Base-by-base conservation (phyloP, 2,113 vertebrate species). In the Microcebus griseorufus region DNA sequence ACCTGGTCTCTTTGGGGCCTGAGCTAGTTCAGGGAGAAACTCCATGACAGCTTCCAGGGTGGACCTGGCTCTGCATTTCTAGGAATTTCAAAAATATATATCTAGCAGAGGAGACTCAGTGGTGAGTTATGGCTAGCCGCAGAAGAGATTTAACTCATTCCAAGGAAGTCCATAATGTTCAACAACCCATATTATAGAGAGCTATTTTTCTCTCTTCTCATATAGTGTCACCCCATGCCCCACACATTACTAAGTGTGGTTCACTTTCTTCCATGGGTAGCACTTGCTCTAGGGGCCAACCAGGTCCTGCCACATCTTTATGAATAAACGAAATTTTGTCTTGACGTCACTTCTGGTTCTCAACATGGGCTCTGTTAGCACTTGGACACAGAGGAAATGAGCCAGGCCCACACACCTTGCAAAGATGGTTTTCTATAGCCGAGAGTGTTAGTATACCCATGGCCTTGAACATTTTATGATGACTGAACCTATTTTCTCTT, bases 111-210 rank as follows among this genome's bases (percentile, higher is more conserved):
- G 62, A 91, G 85, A 58, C 25, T 13, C 42, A 4, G 29, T 45
- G 73, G 87, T 0, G 0, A 98, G 95, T 92, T 83, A 88, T 0
- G 25, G 93, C 88, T 60, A 96, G 86, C n/a, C 90, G 60, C 9
- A 12, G 22, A 91, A 39, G 69, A 91, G 84, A 81, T 97, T 97
- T 96, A 97, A 97, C 93, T 97, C 89, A 94, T 95, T 98, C 91
- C 0, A 0, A 95, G 69, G 92, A 88, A 86, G 88, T 96, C 87
- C 94, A 88, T 83, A 79, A 86, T 79, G 95, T 88, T 98, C 94
- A 98, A 98, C 90, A 97, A 92, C 70, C 97, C 97, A 48, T 98
- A 96, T 98, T 98, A 98, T 48, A 88, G 95, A 80, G 34, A 79
- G 27, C 42, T 34, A 34, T 95, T 96, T 97, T 94, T 94, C 95